Base-by-base conservation (phyloP, 92 coral and sea anemone species). In the Galaxea fascicularis region DNA sequence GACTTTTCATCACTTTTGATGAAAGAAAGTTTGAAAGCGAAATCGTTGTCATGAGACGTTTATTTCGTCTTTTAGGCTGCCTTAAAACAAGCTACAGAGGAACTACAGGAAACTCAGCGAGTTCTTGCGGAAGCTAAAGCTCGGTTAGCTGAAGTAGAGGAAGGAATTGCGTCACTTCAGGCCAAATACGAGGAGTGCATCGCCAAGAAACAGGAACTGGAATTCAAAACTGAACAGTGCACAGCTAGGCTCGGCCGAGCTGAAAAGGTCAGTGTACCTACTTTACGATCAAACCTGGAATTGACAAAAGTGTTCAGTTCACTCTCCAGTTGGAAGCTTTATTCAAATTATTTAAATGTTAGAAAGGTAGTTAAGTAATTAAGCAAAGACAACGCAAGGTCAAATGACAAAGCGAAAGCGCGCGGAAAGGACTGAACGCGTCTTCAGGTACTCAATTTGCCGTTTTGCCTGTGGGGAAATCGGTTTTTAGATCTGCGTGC, bases 81-180 rank as follows among this genome's bases (percentile, higher is more conserved):
- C 10, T 76, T 96, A 11, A 90, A 89, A 79, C 93, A 96, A 88
- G 99, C 99, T 24, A 96, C 99, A 5, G 95, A 94, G 65, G 99
- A 96, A 54, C 90, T 96, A 3, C 95, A 94, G 58, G 99, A 96
- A 83, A 96, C 99, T 0, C 99, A 96, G 87, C 86, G 98, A n/a
- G 86, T 96, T 30, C 91, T 96, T 15, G 99, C 93, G 46, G 98
- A 95, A 51, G 99, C 99, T 8, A 96, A 96, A 84, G 85, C 92
- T 28, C 98, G 99, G 28, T 86, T 96, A 1, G 91, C 98, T 13
- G 99, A 92, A 20, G 99, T 96, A 11, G 99, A 94, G 88, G 99
- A 96, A 73, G 99, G 99, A n/a, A 96, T 96, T 21, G 99, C 99
- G 10, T 94, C 99, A 11, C 94, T 96, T 27, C 99, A 96, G 82